Evolutionary conservation across 2,888 invertebrate genomes (phyloP).

Genomic region (Agrotis segetum): DNA sequence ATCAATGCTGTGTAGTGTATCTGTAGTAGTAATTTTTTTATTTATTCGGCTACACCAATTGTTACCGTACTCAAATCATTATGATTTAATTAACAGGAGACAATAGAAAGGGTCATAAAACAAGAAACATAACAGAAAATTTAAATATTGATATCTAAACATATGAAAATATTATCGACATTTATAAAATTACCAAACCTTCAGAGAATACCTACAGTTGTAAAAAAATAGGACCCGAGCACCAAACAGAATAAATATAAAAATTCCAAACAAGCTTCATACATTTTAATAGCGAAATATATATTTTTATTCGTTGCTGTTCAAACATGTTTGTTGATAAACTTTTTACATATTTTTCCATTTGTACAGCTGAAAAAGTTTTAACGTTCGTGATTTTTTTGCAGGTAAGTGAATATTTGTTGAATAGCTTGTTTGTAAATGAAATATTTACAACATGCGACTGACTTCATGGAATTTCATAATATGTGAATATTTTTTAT

Average conservation of each 20-base stretch:
- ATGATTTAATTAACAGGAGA: too few relatives aligned
- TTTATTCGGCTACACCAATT: too few relatives aligned
- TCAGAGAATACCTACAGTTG: background rate
- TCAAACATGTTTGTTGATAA: conserved; percentile 12
- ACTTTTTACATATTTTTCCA: conserved; percentile 42
- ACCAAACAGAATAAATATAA: background rate
- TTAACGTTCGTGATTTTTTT: conserved; percentile 2
- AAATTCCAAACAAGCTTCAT: background rate
- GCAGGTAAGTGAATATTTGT: background rate
- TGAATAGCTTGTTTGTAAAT: conserved; percentile 13
- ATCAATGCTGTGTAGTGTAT: background rate
- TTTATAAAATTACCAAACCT: background rate
- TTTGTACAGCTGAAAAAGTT: conserved; percentile 4
- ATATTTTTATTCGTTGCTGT: conserved; percentile 6
- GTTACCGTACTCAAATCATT: too few relatives aligned
- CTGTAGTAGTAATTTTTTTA: background rate
- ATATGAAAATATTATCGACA: background rate
- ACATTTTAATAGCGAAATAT: conserved; percentile 12
- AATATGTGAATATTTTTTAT: background rate
- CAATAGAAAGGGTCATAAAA: too few relatives aligned
- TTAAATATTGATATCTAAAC: too few relatives aligned
- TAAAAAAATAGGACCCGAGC: background rate
- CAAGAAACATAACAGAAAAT: too few relatives aligned
- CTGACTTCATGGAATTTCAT: background rate
- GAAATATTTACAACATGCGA: background rate